A percentile compares a stretch with the other conserved stretches of the same genome.
Conservation (phyloP, 2,888 invertebrate genomes). For the Ophion ellenae region DNA sequence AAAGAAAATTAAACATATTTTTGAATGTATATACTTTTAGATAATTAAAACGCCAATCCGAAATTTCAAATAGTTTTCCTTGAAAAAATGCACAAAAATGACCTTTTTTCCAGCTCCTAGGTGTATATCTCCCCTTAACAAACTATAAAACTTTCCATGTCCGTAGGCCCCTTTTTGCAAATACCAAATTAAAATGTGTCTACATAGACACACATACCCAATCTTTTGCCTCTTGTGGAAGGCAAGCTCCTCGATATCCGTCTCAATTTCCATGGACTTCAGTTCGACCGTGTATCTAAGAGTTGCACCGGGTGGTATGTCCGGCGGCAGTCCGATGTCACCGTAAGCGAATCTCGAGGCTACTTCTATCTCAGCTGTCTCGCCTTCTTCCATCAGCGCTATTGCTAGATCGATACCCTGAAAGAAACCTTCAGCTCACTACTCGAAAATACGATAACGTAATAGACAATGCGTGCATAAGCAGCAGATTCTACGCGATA, state of each 20-base stretch:
- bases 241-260: slow-evolving; percentile 88
- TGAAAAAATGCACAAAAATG: too few species aligned
- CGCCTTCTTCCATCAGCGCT: slow-evolving; percentile 93
- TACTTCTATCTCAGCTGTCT: slow-evolving; percentile 90
- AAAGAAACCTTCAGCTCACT: neutral
- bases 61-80: too few species aligned
- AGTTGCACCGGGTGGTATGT: slow-evolving; percentile 88
- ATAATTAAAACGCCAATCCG: too few species aligned
- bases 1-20: too few species aligned
- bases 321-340: slow-evolving; percentile 88
- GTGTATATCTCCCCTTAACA: too few species aligned
- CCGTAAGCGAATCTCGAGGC: slow-evolving; percentile 94
- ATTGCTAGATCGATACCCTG: slow-evolving; percentile 94
- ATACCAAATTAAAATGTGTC: neutral
- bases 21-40: too few species aligned
- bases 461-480: too few species aligned
- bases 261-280: slow-evolving; percentile 87
- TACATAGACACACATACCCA: slow-evolving; percentile 86
- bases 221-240: slow-evolving; percentile 89
- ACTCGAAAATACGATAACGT: too few species aligned
- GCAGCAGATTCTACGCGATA: too few species aligned
- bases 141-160: too few species aligned
- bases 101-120: too few species aligned
- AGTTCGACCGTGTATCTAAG: slow-evolving; percentile 90
- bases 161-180: neutral